Evolutionary conservation across 2,888 invertebrate species (phyloP), one percentile per base, ranked within the genome.

Genomic region (Idaea dimidiata): DNA sequence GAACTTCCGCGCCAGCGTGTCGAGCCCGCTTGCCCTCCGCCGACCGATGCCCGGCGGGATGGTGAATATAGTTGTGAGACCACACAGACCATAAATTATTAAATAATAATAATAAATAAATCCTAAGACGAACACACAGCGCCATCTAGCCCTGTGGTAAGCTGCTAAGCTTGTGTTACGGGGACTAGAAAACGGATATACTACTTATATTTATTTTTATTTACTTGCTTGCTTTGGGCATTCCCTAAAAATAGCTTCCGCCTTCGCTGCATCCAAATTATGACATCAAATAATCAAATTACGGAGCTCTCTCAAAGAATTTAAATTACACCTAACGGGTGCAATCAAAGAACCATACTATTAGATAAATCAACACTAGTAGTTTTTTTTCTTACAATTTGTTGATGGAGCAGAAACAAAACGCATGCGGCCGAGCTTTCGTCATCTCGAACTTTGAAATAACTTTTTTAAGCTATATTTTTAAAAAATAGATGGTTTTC

Each of bases 401-500:
- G 43, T 43, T 61, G 54, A 18, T 57, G 6, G 43, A 57, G 57
- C 53, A 43, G 57, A 57, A 61, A 57, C 32, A 53, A 55, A 16
- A 16, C 43, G 43, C 43, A 43, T 10, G 14, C 43, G 43, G 10
- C 10, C 43, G 43, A 14, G 1, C 17, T 43, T 43, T 43, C 43
- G 43, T 14, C 43, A 43, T 43, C 43, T 43, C 43, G 43, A 43
- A 14, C 43, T 43, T 61, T 59, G 61, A 63, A 32, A 57, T 54
- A 43, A 8, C 14, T 65, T 69, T 66, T 71, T 71, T 66, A 65
- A 66, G 60, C 67, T 66, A 66, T 59, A 59, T 61, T 67, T 79
- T 43, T 14, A 10, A 43, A 14, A 8, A 81, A 82, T 78, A 77
- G 76, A 73, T 68, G 72, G 75, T 74, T 78, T 82, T 72, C 76